phyloP scores from a whole-genome alignment of 2,797 vertebrate genomes.

The Coluber constrictor region DNA sequence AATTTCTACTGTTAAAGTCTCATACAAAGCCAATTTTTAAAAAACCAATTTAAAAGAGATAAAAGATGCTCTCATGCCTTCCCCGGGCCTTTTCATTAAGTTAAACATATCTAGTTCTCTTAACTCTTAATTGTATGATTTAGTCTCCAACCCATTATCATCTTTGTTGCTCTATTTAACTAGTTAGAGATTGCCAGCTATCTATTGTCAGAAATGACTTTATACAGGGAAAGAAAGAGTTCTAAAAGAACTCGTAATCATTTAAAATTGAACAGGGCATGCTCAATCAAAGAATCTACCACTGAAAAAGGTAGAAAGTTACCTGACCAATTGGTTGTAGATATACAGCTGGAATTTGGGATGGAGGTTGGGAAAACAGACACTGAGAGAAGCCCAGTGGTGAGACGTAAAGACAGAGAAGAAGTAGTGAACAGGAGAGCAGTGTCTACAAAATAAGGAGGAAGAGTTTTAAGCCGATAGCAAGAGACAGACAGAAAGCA shows the following conservation, averaged over 20 bases:
- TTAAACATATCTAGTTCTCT: background rate
- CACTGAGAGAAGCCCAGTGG: slow-evolving; percentile 98
- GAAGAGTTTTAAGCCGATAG: slow-evolving; percentile 76
- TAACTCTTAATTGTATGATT: background rate
- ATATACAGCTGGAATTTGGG: slow-evolving; percentile 99
- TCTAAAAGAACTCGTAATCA: slow-evolving; percentile 48
- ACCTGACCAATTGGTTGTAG: slow-evolving; percentile 99
- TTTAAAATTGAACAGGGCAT: slow-evolving; percentile 85
- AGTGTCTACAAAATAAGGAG: slow-evolving; percentile 96
- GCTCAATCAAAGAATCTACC: slow-evolving; percentile 84
- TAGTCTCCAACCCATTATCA: background rate
- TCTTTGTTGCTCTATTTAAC: background rate
- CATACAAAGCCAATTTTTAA: slow-evolving; percentile 32
- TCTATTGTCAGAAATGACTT: slow-evolving; percentile 6
- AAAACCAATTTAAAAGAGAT: slow-evolving; percentile 31
- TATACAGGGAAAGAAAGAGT: slow-evolving; percentile 30
- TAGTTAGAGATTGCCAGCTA: slow-evolving; percentile 17
- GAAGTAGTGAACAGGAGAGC: slow-evolving; percentile 98
- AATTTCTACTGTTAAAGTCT: background rate
- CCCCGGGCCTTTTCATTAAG: background rate
- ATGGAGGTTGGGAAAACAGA: slow-evolving; percentile 98
- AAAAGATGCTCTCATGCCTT: slow-evolving; percentile 7
- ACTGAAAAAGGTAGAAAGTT: slow-evolving; percentile 79
- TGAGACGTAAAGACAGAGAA: slow-evolving; percentile 99
- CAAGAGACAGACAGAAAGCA: slow-evolving; percentile 70